Evolutionary conservation across 2,888 invertebrate species (phyloP), one percentile per base, ranked within the genome.

Genomic region (Zaprionus lineosus): DNA sequence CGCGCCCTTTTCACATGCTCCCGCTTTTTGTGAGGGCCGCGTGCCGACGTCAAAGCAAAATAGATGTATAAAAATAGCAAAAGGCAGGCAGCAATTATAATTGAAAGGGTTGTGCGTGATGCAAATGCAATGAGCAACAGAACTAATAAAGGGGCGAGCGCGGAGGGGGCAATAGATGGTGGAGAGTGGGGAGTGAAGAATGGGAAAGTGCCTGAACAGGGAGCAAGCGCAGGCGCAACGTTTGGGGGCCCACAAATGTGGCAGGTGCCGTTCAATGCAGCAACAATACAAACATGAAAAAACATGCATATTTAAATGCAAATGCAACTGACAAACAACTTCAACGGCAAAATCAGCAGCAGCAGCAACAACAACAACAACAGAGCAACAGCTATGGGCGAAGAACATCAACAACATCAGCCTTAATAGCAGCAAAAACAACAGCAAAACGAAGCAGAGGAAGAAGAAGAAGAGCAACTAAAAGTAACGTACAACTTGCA

Each of bases 81-180:
- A 84, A 56, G 50, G 67, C 55, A 71, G 64, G 63, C 72, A 71
- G 61, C 82, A 81, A 84, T 78, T 78, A 81, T 78, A 84, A 78
- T 78, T 81, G 82, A 77, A 78, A 81, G 84, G 82, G 82, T 82
- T 84, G 77, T 72, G 84, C 77, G 84, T 79, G 84, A 76, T 77
- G 84, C 53, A 72, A 83, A 84, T 84, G 81, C 73, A 33, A 33
- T 62, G 71, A 75, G 64, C 47, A 69, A 60, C 29, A 55, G 31
- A 5, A 41, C 26, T 34, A 19, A 19, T 28, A 48, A 46, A 15
- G 33, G 4, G 14, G 9, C n/a, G 8, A 9, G 4, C 6, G 6
- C 16, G 3, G 3, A 16, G 8, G 16, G 8, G 18, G 24, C 6
- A 14, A n/a, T 9, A 9, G 1, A 7, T 14, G 11, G 0, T 24